Percentiles rank a stretch among this genome's conserved stretches.
Evolutionary conservation across 2,797 vertebrate species (phyloP).

Genomic region (Harpagifer antarcticus): DNA sequence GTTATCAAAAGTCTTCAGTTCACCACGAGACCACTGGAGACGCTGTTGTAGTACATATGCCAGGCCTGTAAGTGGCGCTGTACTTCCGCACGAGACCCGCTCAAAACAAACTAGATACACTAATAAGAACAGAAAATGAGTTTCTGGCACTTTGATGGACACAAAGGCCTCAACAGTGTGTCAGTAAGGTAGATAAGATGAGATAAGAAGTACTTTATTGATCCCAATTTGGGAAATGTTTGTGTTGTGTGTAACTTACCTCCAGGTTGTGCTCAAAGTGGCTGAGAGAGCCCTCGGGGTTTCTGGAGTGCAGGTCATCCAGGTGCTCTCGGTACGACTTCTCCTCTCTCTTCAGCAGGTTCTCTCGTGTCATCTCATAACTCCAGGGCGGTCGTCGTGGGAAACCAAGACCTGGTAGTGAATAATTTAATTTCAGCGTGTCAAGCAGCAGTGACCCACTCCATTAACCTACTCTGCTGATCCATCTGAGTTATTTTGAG

Average conservation of each 20-base stretch:
- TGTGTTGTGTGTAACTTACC: slow-evolving; percentile 73
- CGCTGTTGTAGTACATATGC: no score
- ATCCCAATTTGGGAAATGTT: no score
- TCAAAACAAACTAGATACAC: background rate
- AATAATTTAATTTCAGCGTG: slow-evolving; percentile 61
- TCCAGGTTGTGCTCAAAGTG: slow-evolving; percentile 97
- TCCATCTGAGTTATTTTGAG: slow-evolving; percentile 44
- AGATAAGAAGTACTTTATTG: no score
- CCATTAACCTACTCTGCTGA: slow-evolving; percentile 46
- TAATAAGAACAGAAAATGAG: background rate
- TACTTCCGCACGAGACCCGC: no score
- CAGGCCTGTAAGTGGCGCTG: no score
- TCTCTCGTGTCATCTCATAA: slow-evolving; percentile 92
- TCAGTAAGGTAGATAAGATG: background rate
- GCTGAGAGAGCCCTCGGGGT: slow-evolving; percentile 87
- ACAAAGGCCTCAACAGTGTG: background rate
- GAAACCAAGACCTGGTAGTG: slow-evolving; percentile 88
- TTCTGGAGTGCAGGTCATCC: slow-evolving; percentile 88
- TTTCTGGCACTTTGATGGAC: background rate
- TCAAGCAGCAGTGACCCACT: slow-evolving; percentile 48
- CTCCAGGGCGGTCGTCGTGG: slow-evolving; percentile 92
- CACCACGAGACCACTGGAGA: no score
- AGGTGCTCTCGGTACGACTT: slow-evolving; percentile 90
- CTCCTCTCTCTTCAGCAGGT: slow-evolving; percentile 90
- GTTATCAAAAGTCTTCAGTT: no score